A percentile compares a stretch with the other conserved stretches of the same genome.
Evolutionary conservation across 2,797 vertebrate genomes (phyloP).

Genomic region (Falco cherrug): DNA sequence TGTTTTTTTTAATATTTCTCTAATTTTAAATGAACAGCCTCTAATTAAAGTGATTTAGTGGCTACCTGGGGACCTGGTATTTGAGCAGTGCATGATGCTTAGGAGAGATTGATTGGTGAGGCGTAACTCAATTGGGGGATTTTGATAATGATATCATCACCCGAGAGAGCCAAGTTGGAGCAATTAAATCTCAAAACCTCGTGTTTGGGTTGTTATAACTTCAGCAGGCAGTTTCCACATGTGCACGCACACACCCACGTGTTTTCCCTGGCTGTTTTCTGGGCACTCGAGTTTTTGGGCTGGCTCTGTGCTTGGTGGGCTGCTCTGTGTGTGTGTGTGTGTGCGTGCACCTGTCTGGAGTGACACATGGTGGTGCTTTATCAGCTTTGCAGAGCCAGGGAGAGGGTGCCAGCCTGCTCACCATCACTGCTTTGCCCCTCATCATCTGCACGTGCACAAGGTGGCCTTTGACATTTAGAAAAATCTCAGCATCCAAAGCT

Average conservation of each 20-base stretch:
- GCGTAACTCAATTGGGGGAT: constrained; percentile 21
- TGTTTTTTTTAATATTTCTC: constrained; percentile 63
- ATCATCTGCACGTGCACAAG: background rate
- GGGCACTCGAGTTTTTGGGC: background rate
- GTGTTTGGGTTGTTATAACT: background rate
- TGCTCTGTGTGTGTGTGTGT: background rate
- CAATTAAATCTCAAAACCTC: constrained; percentile 45
- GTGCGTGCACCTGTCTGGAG: background rate
- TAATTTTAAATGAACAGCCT: constrained; percentile 73
- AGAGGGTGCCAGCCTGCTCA: background rate
- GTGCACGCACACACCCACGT: background rate
- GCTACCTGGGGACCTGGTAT: constrained; percentile 75
- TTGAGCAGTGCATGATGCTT: constrained; percentile 50
- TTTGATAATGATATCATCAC: constrained; percentile 55
- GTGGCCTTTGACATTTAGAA: constrained; percentile 78
- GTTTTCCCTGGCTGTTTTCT: background rate
- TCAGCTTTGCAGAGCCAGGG: background rate
- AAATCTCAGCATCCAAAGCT: constrained; percentile 66
- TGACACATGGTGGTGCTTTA: background rate
- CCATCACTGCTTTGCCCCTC: background rate
- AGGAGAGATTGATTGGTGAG: constrained; percentile 63
- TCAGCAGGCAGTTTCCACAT: background rate
- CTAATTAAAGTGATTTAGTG: constrained; percentile 78
- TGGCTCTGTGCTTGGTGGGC: background rate
- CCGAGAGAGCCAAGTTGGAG: constrained; percentile 48